Base-by-base conservation (phyloP, 2,113 vertebrate species). In the Odobenus rosmarus region DNA sequence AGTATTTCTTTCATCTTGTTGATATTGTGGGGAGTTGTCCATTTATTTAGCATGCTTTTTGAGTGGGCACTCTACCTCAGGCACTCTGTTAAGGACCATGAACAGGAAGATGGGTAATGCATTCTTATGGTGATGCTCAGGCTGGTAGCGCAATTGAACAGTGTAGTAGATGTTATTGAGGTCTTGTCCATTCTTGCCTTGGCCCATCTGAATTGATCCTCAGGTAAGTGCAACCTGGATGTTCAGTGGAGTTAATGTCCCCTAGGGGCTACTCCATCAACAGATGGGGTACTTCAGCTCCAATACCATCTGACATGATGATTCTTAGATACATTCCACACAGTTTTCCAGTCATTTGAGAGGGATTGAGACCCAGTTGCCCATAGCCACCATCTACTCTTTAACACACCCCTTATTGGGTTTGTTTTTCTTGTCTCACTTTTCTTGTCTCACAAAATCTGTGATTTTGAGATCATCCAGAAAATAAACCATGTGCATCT, bases 321-420 rank as follows among this genome's bases (percentile, higher is more conserved):
- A 36, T 39, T 53, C 5, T 83, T 33, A 88, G 12, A 11, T n/a
- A 59, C 3, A 0, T 59, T 67, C 36, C 46, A 77, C 28, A 42
- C 3, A 42, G 7, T 71, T 93, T 85, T 19, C 42, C 39, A 79
- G 59, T 79, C 24, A 67, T 49, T 71, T 74, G 26, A 69, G n/a
- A 12, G 12, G 4, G 18, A 31, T 55, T 62, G 11, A 83, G 12
- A 55, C n/a, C 7, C 7, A 72, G 23, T 24, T 82, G 5, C 79
- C 23, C 13, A 3, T 28, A 36, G 15, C 2, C 53, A 33, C 18
- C 8, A 49, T 51, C 19, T 87, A 11, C 42, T 90, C 10, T 36
- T 24, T 39, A 88, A 57, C 7, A 67, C 0, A 39, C 0, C 7
- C 9, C 0, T 67, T 53, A 21, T 15, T 33, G 15, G 23, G 8